Percentiles rank a stretch among this genome's conserved stretches.
Conservation (phyloP, 2,797 vertebrate species). For the Chelon auratus region DNA sequence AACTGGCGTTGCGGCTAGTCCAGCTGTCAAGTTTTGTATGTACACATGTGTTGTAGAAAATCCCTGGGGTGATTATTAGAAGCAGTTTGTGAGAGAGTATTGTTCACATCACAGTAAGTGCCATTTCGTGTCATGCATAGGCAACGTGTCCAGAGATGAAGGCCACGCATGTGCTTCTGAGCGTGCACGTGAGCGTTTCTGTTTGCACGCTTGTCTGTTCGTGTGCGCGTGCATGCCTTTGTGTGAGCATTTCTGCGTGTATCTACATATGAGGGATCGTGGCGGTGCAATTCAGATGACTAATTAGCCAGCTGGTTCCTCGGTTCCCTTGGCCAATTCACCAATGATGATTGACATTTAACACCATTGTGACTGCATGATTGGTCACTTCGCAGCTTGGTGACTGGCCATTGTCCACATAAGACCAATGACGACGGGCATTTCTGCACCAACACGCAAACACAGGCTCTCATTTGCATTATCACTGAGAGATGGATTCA, state of each 20-base stretch:
- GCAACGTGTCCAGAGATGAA: conserved; percentile 1
- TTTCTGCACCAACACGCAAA: conserved; percentile 30
- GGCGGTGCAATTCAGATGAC: conserved; percentile 67
- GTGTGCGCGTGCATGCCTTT: conserved; percentile 5
- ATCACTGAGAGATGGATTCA: conserved; percentile 16
- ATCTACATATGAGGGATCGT: conserved; percentile 29
- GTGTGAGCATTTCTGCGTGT: conserved; percentile 22
- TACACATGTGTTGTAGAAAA: conserved; percentile 1
- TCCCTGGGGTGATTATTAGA: conserved; percentile 14
- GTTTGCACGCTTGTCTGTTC: conserved; percentile 6
- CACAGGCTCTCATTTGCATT: conserved; percentile 4
- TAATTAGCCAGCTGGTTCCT: conserved; percentile 73
- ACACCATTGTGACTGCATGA: conserved; percentile 65
- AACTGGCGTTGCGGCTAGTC: neutral
- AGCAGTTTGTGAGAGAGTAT: conserved; percentile 23
- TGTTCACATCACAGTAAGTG: conserved; percentile 22
- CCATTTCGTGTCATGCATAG: conserved; percentile 10
- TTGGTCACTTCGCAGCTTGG: conserved; percentile 72
- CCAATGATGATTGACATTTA: conserved; percentile 71
- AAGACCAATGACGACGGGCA: conserved; percentile 48
- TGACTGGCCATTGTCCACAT: conserved; percentile 55
- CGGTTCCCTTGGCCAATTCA: conserved; percentile 51
- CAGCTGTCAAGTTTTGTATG: conserved; percentile 2
- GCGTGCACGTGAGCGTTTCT: neutral
- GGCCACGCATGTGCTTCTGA: conserved; percentile 11